These are phyloP conservation scores for Semaprochilodus insignis DNA, from an alignment of 2,797 vertebrate species.

Conservation along the genomic window DNA sequence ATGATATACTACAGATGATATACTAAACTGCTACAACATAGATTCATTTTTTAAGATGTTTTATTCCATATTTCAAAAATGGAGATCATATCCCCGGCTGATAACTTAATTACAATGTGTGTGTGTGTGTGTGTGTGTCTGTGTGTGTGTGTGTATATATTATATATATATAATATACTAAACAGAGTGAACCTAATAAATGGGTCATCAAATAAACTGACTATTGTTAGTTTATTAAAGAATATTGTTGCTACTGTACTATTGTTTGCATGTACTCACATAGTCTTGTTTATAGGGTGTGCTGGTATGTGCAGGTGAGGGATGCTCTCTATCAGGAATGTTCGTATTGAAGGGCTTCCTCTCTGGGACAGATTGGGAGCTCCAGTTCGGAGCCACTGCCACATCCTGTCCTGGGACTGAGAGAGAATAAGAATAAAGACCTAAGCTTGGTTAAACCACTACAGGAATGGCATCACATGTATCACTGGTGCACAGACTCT, in stretches of 20 bases:
- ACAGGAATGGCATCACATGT: not conserved
- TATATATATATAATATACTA: no score
- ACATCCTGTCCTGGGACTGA: slow-evolving; percentile 69
- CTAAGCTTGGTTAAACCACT: not conserved
- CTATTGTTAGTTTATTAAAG: no score
- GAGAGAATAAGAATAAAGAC: not conserved
- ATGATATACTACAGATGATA: no score
- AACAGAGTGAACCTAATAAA: no score
- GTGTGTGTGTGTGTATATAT: no score
- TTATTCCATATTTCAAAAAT: no score
- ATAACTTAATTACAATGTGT: no score
- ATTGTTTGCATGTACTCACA: slow-evolving; percentile 75
- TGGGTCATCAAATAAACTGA: no score
- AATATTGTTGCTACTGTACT: no score
- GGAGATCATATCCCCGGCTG: no score
- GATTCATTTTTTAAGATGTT: no score
- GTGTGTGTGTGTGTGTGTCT: no score
- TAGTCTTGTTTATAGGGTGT: slow-evolving; percentile 82
- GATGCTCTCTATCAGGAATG: slow-evolving; percentile 56
- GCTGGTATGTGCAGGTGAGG: slow-evolving; percentile 75
- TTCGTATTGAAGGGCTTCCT: slow-evolving; percentile 68
- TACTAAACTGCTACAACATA: not conserved
- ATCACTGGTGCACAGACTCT: slow-evolving; percentile 4
- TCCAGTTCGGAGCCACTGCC: slow-evolving; percentile 80
- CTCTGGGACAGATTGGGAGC: slow-evolving; percentile 72